Base-by-base conservation (phyloP, 2,113 vertebrate genomes). In the Asarcornis scutulata region DNA sequence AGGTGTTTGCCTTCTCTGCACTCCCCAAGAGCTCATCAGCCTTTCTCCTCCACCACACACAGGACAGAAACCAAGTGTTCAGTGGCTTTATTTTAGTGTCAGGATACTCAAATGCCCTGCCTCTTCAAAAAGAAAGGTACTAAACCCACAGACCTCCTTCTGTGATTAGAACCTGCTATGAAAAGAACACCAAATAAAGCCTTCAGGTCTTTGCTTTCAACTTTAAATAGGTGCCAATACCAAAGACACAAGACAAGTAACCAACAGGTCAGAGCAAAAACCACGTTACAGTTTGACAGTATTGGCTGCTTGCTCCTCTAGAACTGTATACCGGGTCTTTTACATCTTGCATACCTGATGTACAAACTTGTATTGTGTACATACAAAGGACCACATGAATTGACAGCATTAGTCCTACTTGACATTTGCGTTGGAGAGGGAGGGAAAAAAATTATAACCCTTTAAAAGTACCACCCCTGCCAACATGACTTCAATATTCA, bases 271-370 rank as follows among this genome's bases (percentile, higher is more conserved):
- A 11, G 15, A 31, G 22, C 32, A 14, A 60, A 26, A 56, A 21
- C 9, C 11, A 18, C 53, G 13, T 13, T 17, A 18, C 6, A 42
- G 56, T 76, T 21, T 17, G 17, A 34, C 21, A n/a, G 38, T 50
- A 46, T 6, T 26, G 7, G 14, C 48, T 15, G 10, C 38, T 84
- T 31, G 13, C 36, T 66, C 55, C 40, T 55, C 63, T 48, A 44
- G 63, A 74, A 36, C 6, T 3, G 7, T 71, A 29, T 1, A 0
- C 18, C 25, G 8, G 2, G 18, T 34, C 11, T 76, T 31, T 52
- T 66, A 13, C 1, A 2, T 44, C 69, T 29, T 16, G 20, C 1
- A 2, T 26, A 38, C 7, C 8, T 38, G 32, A n/a, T 23, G 10
- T 13, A 32, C 13, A 56, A 86, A 42, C 18, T 31, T 53, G 11